Evolutionary conservation across 2,888 invertebrate genomes (phyloP).

Genomic region (Caenorhabditis uteleia): DNA sequence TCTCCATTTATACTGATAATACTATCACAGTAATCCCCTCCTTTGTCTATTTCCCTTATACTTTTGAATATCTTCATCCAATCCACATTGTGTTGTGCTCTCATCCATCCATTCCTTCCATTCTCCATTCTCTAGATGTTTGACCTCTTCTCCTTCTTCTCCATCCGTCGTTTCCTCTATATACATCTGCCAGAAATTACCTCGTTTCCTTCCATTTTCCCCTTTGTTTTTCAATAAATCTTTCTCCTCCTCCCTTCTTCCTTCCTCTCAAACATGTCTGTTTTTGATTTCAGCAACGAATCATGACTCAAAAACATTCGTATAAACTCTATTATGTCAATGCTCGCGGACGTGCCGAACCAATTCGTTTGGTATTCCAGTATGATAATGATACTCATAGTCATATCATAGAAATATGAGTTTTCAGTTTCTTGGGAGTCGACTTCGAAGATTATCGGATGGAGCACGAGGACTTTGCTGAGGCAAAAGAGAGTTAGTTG

Average conservation of each 20-base stretch:
- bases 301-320: constrained; percentile 35
- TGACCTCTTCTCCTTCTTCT: constrained; percentile 3
- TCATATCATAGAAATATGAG: not conserved
- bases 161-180: constrained; percentile 1
- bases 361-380: constrained; percentile 37
- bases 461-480: constrained; percentile 20
- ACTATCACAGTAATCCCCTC: constrained; percentile 3
- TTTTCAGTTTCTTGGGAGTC: constrained; percentile 25
- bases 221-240: constrained; percentile 11
- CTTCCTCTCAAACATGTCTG: not conserved
- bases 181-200: constrained; percentile 14
- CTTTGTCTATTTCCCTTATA: not conserved
- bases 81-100: not conserved
- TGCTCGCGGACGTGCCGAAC: constrained; percentile 35
- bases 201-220: constrained; percentile 1
- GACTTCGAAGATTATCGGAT: constrained; percentile 41
- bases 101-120: not conserved
- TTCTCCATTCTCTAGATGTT: not conserved
- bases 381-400: constrained; percentile 1
- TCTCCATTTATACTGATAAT: not conserved
- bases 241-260: constrained; percentile 1
- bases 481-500: constrained; percentile 24
- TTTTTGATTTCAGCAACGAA: not conserved
- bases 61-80: not conserved
- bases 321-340: constrained; percentile 35